Conservation (phyloP, 2,113 vertebrate species). For the Eleginops maclovinus region DNA sequence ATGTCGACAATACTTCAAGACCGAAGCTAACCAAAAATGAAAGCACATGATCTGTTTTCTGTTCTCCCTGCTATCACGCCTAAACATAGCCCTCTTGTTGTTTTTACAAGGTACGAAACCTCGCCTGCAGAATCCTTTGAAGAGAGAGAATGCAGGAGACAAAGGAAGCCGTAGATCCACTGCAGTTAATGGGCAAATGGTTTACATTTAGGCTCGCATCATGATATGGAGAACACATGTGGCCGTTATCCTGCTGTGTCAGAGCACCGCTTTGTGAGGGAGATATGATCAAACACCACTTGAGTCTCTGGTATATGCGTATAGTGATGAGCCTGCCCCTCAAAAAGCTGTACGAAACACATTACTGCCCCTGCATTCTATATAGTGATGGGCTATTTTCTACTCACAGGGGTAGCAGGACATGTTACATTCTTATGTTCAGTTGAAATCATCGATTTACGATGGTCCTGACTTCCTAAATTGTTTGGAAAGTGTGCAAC, state of each 20-base stretch:
- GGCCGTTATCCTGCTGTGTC: slow-evolving; percentile 64
- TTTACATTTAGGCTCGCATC: slow-evolving; percentile 77
- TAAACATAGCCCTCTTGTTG: slow-evolving; percentile 71
- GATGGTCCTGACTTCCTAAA: slow-evolving; percentile 50
- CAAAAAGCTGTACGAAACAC: slow-evolving; percentile 44
- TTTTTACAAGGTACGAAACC: slow-evolving; percentile 80
- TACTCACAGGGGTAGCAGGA: slow-evolving; percentile 39
- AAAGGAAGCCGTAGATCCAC: slow-evolving; percentile 77
- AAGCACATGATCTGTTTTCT: slow-evolving; percentile 78
- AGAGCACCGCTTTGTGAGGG: slow-evolving; percentile 45
- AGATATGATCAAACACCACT: slow-evolving; percentile 73
- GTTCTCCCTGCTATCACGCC: slow-evolving; percentile 70
- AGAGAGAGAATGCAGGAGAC: slow-evolving; percentile 69
- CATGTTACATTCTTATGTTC: slow-evolving; percentile 35
- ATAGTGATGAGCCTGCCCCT: slow-evolving; percentile 39
- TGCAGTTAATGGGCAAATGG: slow-evolving; percentile 79
- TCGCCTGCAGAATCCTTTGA: slow-evolving; percentile 75
- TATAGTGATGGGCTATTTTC: slow-evolving; percentile 28
- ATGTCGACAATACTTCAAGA: slow-evolving; percentile 78
- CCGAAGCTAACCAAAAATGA: slow-evolving; percentile 78
- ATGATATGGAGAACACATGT: slow-evolving; percentile 84
- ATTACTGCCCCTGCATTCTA: slow-evolving; percentile 17
- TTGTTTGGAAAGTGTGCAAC: slow-evolving; percentile 64
- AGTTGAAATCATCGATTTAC: slow-evolving; percentile 35
- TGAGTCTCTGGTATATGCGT: slow-evolving; percentile 41